Conservation (phyloP, 2,888 invertebrate species). For the Lasius fuliginosus region DNA sequence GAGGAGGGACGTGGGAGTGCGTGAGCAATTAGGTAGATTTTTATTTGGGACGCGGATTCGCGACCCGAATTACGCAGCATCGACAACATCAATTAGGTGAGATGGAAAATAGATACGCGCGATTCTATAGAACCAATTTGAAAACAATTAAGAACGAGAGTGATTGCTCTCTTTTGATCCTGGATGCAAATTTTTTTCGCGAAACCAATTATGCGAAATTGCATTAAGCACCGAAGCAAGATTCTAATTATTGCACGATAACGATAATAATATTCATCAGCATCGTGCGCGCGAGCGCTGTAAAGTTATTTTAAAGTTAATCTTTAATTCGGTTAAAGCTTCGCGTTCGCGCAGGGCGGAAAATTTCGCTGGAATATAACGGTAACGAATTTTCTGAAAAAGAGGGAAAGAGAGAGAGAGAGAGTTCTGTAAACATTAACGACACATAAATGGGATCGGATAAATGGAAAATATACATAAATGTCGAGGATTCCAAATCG, state of each 20-base stretch:
- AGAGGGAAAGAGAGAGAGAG: neutral
- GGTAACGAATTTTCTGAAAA: constrained; percentile 45
- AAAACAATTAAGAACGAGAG: constrained; percentile 53
- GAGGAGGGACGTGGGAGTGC: neutral
- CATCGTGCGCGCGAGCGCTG: constrained; percentile 15
- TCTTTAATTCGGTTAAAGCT: constrained; percentile 53
- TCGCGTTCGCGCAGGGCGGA: constrained; percentile 11
- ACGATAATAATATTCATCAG: constrained; percentile 55
- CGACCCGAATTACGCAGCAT: constrained; percentile 45
- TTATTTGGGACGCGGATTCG: constrained; percentile 26
- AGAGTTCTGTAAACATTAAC: constrained; percentile 43
- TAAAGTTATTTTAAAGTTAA: constrained; percentile 57
- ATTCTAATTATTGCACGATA: constrained; percentile 57
- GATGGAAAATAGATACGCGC: constrained; percentile 30
- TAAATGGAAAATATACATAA: constrained; percentile 49
- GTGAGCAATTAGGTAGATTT: constrained; percentile 36
- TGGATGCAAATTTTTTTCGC: constrained; percentile 47
- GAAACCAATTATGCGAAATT: constrained; percentile 51
- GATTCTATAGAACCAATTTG: constrained; percentile 51
- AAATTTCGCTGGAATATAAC: constrained; percentile 47
- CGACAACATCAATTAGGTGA: constrained; percentile 41
- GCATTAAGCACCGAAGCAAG: constrained; percentile 52
- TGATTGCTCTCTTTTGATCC: constrained; percentile 50
- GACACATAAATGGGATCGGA: constrained; percentile 30
- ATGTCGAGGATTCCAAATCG: constrained; percentile 34